Base-by-base conservation (phyloP, 2,888 invertebrate species). In the Drosophila differens region DNA sequence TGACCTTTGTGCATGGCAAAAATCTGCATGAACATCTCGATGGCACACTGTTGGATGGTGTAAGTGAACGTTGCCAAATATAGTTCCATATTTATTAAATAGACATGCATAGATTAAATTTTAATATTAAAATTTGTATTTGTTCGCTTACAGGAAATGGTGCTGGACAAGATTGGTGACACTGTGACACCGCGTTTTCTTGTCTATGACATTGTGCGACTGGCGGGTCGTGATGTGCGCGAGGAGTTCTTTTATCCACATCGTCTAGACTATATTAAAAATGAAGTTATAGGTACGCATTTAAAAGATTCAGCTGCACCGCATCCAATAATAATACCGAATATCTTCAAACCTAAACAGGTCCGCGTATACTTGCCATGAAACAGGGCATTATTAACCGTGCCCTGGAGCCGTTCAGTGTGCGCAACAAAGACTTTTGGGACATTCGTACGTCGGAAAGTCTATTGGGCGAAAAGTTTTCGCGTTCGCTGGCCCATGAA, bases 371-470 rank as follows among this genome's bases (percentile, higher is more conserved):
- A 78, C 93, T 95, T 81, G 98, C 98, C n/a, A 96, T 98, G 93
- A 94, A 95, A 81, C 94, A 95, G 62, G 97, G 98, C 9, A 93
- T 95, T 35, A 95, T 99, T 54, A 95, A 96, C 82, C 96, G 96
- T 85, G 94, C 95, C 1, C 92, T 93, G 1, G 99, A 99, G 93
- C 97, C 99, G 0, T 99, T 99, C 93, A 97, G 98, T 81, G 95
- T 99, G 0, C 95, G 99, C 14, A 94, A 95, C 52, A 99, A 99
- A 93, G 96, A 97, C 32, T 99, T 99, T 94, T 99, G 97, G 97
- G 97, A 97, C 58, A 94, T 98, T 65, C 94, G 95, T 0, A 95
- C 95, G 93, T 95, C 97, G 0, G 94, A 94, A 6, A 95, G 95
- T 84, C 94, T 98, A 54, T 93, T 98, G 5, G 96, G 97, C 19